These are phyloP conservation scores for Macrosoma leucophasiata DNA, from an alignment of 2,888 invertebrate species.

Conservation along the genomic window DNA sequence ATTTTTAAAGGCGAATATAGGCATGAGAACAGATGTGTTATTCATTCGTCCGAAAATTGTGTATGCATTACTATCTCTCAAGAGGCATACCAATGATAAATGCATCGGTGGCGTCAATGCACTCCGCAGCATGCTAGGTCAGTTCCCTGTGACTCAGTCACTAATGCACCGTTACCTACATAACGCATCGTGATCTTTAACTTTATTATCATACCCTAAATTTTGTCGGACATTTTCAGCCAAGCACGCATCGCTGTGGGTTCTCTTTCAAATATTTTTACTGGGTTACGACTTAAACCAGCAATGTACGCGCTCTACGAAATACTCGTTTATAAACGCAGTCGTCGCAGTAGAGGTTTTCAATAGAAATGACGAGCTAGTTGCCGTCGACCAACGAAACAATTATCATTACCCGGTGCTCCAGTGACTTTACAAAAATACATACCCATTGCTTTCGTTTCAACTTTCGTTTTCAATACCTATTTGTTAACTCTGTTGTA, in stretches of 20 bases:
- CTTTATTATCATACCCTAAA: conserved; percentile 33
- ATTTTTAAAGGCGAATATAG: conserved; percentile 33
- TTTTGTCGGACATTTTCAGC: no score
- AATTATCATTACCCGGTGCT: conserved; percentile 61
- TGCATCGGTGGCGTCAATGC: conserved; percentile 68
- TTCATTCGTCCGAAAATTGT: conserved; percentile 59
- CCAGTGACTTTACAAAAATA: conserved; percentile 64
- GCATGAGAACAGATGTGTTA: conserved; percentile 64
- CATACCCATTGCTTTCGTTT: conserved; percentile 50
- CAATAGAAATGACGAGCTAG: conserved; percentile 39
- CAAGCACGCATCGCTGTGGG: conserved; percentile 3
- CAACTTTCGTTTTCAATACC: conserved; percentile 63
- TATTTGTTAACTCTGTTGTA: no score
- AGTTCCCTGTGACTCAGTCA: conserved; percentile 72
- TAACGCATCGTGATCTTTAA: conserved; percentile 53
- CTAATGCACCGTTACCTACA: conserved; percentile 67
- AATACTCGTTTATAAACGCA: conserved; percentile 9
- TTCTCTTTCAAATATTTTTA: no score
- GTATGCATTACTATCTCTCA: conserved; percentile 66
- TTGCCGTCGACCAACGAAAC: conserved; percentile 45
- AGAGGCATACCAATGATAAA: conserved; percentile 70
- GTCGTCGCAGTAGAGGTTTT: conserved; percentile 21
- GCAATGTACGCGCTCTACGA: conserved; percentile 31
- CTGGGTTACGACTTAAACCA: no score
- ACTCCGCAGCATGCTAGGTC: conserved; percentile 72